Base-by-base conservation (phyloP, 1,140 invertebrate species). In the Saccostrea cuccullata region DNA sequence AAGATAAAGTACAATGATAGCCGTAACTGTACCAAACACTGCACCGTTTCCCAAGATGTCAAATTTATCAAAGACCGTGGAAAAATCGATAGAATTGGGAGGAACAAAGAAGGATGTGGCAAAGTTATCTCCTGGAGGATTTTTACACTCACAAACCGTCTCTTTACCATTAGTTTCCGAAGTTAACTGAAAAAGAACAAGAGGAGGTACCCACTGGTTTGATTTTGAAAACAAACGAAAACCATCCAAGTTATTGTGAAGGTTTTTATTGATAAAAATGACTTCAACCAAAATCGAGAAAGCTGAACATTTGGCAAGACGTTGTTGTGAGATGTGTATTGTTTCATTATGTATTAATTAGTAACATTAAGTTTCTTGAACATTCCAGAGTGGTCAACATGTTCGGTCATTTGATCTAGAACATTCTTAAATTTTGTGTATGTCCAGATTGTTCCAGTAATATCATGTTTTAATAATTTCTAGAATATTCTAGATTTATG, bases 81-180 rank as follows among this genome's bases (percentile, higher is more conserved):
- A 88, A 89, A 96, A 96, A 90, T 96, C 95, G 9, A 96, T 95
- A 11, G 94, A 93, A 87, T 96, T 96, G 1, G 95, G 95, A 70
- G 93, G 92, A 3, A 95, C 93, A 86, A 95, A 95, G 86, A 95
- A 95, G 13, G 89, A 77, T 47, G 83, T 91, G 9, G 90, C 89
- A 67, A 90, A 91, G 55, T 60, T 87, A 40, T 87, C 82, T 26
- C 85, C 89, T 8, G 86, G 77, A 2, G 88, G 88, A 26, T 90
- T 87, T 13, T 67, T 15, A 56, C 88, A 89, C 11, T 85, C 30
- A 82, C 90, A 90, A 4, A 88, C 85, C 0, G 88, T 88, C 6
- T 84, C 84, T 47, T 8, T 56, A 15, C 58, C 36, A 26, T 82
- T 85, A 9, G 87, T 85, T 9, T 86, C 26, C 15, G 47, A 5